These are phyloP conservation scores for Caenorhabditis panamensis DNA, from an alignment of 2,888 invertebrate species.

Conservation along the genomic window DNA sequence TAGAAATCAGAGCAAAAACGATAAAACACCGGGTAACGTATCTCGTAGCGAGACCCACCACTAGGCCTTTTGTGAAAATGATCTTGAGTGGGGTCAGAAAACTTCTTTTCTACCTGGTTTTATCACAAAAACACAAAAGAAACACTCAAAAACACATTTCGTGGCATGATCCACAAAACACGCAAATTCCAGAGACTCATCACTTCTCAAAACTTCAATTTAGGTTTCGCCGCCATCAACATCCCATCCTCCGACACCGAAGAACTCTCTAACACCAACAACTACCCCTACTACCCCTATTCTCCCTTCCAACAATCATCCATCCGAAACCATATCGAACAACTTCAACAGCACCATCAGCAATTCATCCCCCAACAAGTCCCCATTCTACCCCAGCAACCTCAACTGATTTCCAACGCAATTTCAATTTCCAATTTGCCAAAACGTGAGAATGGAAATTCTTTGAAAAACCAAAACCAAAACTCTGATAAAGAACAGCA, in stretches of 20 bases:
- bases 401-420: background rate
- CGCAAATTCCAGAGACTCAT: no score
- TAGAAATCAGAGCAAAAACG: no score
- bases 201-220: no score
- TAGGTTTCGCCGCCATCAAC: slow-evolving; percentile 46
- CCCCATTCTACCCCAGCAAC: background rate
- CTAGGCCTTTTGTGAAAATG: no score
- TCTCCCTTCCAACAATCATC: slow-evolving; percentile 3
- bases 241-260: slow-evolving; percentile 26
- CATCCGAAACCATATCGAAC: slow-evolving; percentile 15
- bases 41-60: no score
- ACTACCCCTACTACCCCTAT: background rate
- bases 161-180: no score
- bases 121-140: no score
- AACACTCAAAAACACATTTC: no score
- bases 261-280: slow-evolving; percentile 1
- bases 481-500: background rate
- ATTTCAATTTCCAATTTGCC: background rate
- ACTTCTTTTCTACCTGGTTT: no score
- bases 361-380: background rate
- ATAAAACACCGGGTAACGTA: no score
- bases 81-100: no score
- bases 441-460: slow-evolving; percentile 17
- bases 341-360: background rate
- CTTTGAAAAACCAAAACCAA: slow-evolving; percentile 2